Base-by-base conservation (phyloP, 2,797 vertebrate species). In the Chelmon rostratus region DNA sequence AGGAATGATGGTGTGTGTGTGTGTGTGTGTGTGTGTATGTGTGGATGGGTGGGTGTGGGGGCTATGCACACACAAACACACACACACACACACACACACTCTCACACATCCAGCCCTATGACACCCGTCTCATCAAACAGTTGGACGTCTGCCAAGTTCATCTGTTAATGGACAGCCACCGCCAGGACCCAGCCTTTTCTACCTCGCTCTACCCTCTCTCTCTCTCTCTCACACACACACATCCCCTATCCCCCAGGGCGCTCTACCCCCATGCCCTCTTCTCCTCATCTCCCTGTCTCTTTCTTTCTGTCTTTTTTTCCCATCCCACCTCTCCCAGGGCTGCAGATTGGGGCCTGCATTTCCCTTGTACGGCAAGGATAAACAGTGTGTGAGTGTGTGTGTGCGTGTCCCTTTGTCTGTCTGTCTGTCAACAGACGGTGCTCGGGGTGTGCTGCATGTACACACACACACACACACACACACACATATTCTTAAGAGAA, bases 81-180 rank as follows among this genome's bases (percentile, higher is more conserved):
- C 75, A 59, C 73, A 49, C 58, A 54, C 63, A 73, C 68, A 56
- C 72, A 74, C 91, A 44, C 63, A 89, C 93, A 94, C 68, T 52
- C 72, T 52, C 72, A 53, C 73, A 68, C 18, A 62, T 46, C n/a
- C 16, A 63, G 52, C 46, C 69, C 94, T 96, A 94, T 96, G 97
- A 97, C 96, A 97, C 91, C 84, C 91, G 94, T 95, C 96, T 92
- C 97, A 96, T 97, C 97, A 96, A 94, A 96, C 95, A 94, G 93
- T 96, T 98, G 97, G 97, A 97, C 89, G 91, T 91, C 57, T 33
- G 97, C 97, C 98, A 99, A 97, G 97, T 98, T 98, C 97, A 98
- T 98, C 97, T 97, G 96, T 98, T 98, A 98, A 98, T 98, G 97
- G 97, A 97, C 96, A 96, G 96, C 94, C 95, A 90, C 88, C 92